Percentiles rank a stretch among this genome's conserved stretches.
phyloP scores from a whole-genome alignment of 2,113 vertebrate genomes.

The Anolis carolinensis region DNA sequence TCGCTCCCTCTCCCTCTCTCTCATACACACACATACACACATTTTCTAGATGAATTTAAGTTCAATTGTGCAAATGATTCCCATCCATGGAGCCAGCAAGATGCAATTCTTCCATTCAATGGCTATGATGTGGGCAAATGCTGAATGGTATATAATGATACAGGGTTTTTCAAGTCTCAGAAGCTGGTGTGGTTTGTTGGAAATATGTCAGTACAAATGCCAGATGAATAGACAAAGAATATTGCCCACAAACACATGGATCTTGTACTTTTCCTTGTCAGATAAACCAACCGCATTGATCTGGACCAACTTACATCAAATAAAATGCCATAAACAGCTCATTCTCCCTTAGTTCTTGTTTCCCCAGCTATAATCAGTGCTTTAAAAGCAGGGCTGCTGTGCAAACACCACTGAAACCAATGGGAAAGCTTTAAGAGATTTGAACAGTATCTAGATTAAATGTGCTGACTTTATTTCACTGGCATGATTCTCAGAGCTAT shows the following conservation, averaged over 20 bases:
- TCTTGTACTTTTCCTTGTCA: slow-evolving; percentile 60
- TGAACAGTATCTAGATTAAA: slow-evolving; percentile 18
- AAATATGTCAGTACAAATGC: slow-evolving; percentile 55
- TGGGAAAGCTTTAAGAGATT: background rate
- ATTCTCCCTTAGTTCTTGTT: slow-evolving; percentile 36
- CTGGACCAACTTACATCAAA: slow-evolving; percentile 30
- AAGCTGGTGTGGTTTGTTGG: slow-evolving; percentile 59
- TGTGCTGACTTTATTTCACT: slow-evolving; percentile 16
- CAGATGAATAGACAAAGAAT: slow-evolving; percentile 46
- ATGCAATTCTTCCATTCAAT: slow-evolving; percentile 43
- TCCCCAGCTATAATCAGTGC: slow-evolving; percentile 29
- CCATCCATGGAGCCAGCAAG: slow-evolving; percentile 50
- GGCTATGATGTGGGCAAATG: slow-evolving; percentile 61
- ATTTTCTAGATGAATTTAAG: slow-evolving; percentile 51
- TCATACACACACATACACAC: slow-evolving; percentile 2
- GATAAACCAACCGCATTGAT: slow-evolving; percentile 50
- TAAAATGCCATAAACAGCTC: slow-evolving; percentile 41
- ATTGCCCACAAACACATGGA: slow-evolving; percentile 57
- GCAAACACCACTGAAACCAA: slow-evolving; percentile 1
- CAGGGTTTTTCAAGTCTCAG: slow-evolving; percentile 41
- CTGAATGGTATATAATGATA: slow-evolving; percentile 56
- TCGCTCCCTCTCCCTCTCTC: background rate
- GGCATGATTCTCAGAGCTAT: background rate
- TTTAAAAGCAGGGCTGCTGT: slow-evolving; percentile 10
- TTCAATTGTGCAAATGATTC: slow-evolving; percentile 53